These are phyloP conservation scores for Emydocephalus ijimae DNA, from an alignment of 2,113 vertebrate genomes.

Conservation along the genomic window DNA sequence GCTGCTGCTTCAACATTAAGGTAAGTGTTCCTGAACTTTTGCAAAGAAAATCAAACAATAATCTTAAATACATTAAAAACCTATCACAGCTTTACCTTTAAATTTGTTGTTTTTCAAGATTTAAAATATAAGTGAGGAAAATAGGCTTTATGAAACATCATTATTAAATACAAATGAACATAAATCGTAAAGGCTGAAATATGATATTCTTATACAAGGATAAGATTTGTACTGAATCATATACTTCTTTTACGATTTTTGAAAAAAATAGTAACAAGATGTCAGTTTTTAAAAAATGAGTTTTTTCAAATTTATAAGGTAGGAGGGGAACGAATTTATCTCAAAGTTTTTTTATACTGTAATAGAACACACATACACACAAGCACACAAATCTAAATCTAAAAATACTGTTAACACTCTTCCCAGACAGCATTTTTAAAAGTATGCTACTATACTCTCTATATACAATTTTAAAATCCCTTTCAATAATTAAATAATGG, in stretches of 20 bases:
- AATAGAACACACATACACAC: not conserved
- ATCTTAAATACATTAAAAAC: not conserved
- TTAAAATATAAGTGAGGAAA: not conserved
- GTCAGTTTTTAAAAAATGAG: not conserved
- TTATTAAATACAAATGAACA: not conserved
- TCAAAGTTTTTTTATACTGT: not conserved
- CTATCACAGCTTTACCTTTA: not conserved
- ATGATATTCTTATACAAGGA: not conserved
- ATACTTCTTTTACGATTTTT: not conserved
- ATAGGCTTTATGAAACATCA: not conserved
- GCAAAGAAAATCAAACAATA: not conserved
- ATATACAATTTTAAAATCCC: slow-evolving; percentile 22
- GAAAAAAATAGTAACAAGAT: not conserved
- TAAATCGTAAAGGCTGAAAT: not conserved
- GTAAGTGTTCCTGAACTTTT: not conserved
- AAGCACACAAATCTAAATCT: not conserved
- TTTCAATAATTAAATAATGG: not conserved
- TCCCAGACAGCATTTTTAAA: slow-evolving; percentile 11
- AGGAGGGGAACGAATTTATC: not conserved
- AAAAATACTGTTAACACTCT: not conserved
- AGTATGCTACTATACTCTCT: slow-evolving; percentile 23
- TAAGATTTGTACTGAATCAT: not conserved
- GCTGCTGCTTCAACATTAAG: not conserved
- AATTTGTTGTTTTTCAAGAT: not conserved
- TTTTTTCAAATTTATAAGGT: not conserved